phyloP scores from a whole-genome alignment of 2,888 invertebrate species.

The Lithophane semibrunnea region DNA sequence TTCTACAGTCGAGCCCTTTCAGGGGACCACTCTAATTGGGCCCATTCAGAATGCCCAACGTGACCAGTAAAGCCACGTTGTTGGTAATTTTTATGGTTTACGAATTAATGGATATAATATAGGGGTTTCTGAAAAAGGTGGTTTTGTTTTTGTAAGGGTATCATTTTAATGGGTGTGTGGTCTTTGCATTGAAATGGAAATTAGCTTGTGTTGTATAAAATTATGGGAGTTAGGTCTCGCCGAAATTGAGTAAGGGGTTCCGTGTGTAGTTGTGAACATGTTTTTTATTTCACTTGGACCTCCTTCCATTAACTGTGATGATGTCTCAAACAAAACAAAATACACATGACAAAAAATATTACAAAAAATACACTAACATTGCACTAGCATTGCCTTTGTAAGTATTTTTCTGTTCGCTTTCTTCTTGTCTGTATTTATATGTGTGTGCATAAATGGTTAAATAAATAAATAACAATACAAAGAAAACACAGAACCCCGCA shows the following conservation, averaged over 20 bases:
- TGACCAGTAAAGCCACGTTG: conserved; percentile 71
- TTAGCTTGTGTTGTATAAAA: conserved; percentile 29
- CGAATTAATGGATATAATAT: conserved; percentile 43
- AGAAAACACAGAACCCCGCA: not conserved
- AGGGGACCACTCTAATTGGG: conserved; percentile 77
- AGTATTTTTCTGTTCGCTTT: no score
- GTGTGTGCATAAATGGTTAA: no score
- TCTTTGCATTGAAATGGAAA: conserved; percentile 36
- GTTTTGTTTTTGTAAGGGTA: conserved; percentile 38
- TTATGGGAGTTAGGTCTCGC: not conserved
- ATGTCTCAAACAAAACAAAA: not conserved
- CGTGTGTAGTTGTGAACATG: not conserved
- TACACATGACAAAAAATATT: no score
- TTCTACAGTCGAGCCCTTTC: conserved; percentile 56
- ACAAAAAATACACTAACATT: no score
- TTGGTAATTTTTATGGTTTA: conserved; percentile 71
- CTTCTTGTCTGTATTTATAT: no score
- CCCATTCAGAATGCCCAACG: conserved; percentile 79
- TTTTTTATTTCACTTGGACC: not conserved
- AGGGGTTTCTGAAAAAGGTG: conserved; percentile 32
- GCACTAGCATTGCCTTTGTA: no score
- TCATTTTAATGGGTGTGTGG: conserved; percentile 43
- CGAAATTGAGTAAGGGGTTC: not conserved
- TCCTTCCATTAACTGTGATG: not conserved
- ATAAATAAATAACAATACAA: no score